phyloP scores from a whole-genome alignment of 2,888 invertebrate species.

The Empis livida region DNA sequence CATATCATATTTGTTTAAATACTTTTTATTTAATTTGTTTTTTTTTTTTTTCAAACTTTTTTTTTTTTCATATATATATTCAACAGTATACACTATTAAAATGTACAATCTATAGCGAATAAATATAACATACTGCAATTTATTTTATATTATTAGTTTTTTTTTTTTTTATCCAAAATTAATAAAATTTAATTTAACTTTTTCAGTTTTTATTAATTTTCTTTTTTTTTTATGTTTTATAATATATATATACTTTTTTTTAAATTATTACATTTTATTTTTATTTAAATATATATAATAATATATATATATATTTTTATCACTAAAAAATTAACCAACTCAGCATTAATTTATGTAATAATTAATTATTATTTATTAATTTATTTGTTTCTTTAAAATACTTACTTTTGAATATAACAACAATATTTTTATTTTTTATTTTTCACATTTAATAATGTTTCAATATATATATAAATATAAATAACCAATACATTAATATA shows the following conservation, averaged over 20 bases:
- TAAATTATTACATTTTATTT: too few species aligned
- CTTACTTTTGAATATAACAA: too few species aligned
- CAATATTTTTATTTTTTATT: too few species aligned
- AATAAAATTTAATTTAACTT: neutral
- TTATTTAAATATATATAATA: neutral
- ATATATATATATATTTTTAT: neutral
- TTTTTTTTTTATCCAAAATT: neutral
- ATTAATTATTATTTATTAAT: neutral
- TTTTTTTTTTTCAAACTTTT: neutral
- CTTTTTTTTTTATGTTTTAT: neutral
- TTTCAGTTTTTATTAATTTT: neutral
- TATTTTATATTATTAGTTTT: neutral
- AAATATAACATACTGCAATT: neutral
- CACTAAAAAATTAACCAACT: neutral
- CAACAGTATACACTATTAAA: conserved; percentile 1
- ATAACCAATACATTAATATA: too few species aligned
- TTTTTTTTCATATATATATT: neutral
- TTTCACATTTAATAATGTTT: too few species aligned
- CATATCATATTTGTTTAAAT: neutral
- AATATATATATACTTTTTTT: neutral
- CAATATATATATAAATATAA: too few species aligned
- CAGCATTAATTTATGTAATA: neutral
- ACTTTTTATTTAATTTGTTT: neutral
- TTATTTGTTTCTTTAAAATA: neutral
- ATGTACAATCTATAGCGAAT: conserved; percentile 1